Conservation (phyloP, 2,888 invertebrate genomes). For the Caenorhabditis doughertyi region DNA sequence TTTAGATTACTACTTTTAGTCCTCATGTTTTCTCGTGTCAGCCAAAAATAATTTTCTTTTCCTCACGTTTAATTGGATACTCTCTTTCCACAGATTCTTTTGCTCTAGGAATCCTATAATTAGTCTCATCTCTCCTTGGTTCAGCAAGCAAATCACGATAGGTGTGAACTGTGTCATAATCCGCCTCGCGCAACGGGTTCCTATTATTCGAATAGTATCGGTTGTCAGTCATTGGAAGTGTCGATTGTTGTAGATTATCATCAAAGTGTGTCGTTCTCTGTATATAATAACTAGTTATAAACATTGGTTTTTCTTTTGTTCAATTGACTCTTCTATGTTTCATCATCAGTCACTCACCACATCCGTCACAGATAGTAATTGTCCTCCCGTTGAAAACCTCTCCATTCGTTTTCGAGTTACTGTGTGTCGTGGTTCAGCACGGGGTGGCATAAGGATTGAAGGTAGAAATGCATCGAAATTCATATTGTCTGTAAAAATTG, state of each 20-base stretch:
- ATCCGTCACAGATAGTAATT: constrained; percentile 70
- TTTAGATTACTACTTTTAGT: no score
- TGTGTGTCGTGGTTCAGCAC: constrained; percentile 56
- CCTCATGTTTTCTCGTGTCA: no score
- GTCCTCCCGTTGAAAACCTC: constrained; percentile 66
- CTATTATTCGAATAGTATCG: constrained; percentile 57
- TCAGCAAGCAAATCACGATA: constrained; percentile 37
- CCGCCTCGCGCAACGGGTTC: constrained; percentile 53
- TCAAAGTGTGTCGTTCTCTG: constrained; percentile 68
- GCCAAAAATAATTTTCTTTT: no score
- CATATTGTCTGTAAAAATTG: background rate
- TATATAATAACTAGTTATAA: constrained; percentile 50
- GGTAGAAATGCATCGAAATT: constrained; percentile 57
- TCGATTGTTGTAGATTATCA: constrained; percentile 45
- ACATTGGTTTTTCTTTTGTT: constrained; percentile 1
- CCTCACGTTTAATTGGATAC: constrained; percentile 50
- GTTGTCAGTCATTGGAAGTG: constrained; percentile 13
- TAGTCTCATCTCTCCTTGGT: constrained; percentile 12
- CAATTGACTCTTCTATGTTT: background rate
- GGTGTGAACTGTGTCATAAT: constrained; percentile 59
- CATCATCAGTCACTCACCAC: constrained; percentile 59
- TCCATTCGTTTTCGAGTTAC: constrained; percentile 71
- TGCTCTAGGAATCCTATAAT: constrained; percentile 51
- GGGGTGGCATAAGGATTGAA: constrained; percentile 43
- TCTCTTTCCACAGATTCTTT: constrained; percentile 34